A percentile compares a stretch with the other conserved stretches of the same genome.
These are phyloP conservation scores for Stomatorhinus ivindoensis DNA, from an alignment of 2,113 vertebrate genomes.

Conservation along the genomic window DNA sequence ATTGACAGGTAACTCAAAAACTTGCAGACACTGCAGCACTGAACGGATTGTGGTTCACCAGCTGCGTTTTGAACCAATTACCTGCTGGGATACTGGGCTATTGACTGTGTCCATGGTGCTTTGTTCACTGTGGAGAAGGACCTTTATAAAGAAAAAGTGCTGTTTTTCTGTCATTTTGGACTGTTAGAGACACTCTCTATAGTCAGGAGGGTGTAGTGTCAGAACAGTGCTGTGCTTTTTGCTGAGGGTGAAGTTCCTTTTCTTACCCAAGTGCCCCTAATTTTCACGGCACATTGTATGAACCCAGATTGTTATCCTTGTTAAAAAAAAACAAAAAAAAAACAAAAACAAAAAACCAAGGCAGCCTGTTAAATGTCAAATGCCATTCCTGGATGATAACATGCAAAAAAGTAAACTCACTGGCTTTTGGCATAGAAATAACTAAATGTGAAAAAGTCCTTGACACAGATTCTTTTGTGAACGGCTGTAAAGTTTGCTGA, in stretches of 20 bases:
- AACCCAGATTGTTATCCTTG: neutral
- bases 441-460: neutral
- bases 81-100: neutral
- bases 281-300: neutral
- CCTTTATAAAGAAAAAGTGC: neutral
- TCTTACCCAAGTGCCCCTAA: neutral
- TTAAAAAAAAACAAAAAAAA: neutral
- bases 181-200: neutral
- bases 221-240: neutral
- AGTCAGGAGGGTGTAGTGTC: neutral
- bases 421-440: neutral
- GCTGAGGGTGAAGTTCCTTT: neutral
- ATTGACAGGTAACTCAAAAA: neutral
- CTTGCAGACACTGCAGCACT: neutral
- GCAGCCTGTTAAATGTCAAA: neutral
- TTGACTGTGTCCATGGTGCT: neutral
- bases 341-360: neutral
- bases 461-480: neutral
- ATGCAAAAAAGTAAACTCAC: neutral
- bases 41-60: neutral
- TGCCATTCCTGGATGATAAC: neutral
- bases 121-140: neutral
- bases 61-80: neutral
- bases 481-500: neutral
- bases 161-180: neutral